Conservation (phyloP, 2,888 invertebrate genomes). For the Ichneumoninae sp. region DNA sequence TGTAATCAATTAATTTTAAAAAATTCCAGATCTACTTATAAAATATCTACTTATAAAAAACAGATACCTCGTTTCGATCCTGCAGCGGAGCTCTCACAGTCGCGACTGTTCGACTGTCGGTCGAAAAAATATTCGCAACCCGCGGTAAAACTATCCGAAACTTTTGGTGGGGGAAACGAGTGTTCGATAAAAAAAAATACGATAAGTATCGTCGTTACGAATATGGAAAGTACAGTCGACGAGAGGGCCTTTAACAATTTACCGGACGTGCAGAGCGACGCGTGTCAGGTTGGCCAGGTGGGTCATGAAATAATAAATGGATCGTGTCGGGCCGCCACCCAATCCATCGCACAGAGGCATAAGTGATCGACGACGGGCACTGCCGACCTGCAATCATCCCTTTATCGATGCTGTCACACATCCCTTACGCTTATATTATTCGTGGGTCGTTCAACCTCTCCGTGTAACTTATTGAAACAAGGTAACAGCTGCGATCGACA, state of each 20-base stretch:
- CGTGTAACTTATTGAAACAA: slow-evolving; percentile 21
- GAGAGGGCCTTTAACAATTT: slow-evolving; percentile 28
- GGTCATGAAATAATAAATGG: slow-evolving; percentile 57
- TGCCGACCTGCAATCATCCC: slow-evolving; percentile 56
- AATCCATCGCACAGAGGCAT: neutral
- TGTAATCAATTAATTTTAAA: neutral
- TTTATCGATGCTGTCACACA: slow-evolving; percentile 30
- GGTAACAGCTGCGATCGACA: slow-evolving; percentile 1
- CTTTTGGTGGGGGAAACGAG: neutral
- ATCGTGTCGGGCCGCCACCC: slow-evolving; percentile 7
- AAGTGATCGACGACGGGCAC: slow-evolving; percentile 17
- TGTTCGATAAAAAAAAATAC: neutral
- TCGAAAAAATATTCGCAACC: neutral
- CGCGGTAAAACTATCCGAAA: neutral
- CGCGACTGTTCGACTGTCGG: neutral
- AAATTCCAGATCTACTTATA: neutral
- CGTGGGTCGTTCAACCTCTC: neutral
- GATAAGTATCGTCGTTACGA: neutral
- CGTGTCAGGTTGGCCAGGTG: neutral
- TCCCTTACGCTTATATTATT: neutral
- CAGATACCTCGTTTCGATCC: neutral
- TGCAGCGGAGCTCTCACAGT: neutral
- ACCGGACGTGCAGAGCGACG: slow-evolving; percentile 18
- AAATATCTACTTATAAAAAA: neutral
- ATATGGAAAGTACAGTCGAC: neutral